Percentiles rank a stretch among this genome's conserved stretches.
Conservation (phyloP, 2,888 invertebrate genomes). For the Dioctria rufipes region DNA sequence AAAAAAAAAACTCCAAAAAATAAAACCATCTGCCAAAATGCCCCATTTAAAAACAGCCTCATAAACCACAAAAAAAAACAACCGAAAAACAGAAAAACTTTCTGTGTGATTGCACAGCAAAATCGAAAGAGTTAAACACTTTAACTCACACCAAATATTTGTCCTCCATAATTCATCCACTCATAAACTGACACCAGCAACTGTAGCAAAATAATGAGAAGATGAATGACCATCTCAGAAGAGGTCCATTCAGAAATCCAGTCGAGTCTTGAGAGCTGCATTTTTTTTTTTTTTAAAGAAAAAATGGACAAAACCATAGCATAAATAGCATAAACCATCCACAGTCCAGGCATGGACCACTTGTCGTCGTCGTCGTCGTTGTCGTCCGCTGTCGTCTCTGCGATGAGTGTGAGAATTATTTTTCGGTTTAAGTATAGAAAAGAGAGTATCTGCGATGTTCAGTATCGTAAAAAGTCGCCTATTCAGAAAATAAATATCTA, state of each 20-base stretch:
- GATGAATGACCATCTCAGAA: constrained; percentile 48
- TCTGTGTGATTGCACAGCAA: not conserved
- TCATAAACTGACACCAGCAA: constrained; percentile 46
- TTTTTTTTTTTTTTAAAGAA: too few species aligned
- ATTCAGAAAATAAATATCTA: constrained; percentile 11
- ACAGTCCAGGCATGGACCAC: constrained; percentile 29
- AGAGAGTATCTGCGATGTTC: not conserved
- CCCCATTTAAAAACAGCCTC: constrained; percentile 21
- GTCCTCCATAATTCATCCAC: constrained; percentile 47
- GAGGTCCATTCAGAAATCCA: constrained; percentile 13
- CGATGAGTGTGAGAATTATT: constrained; percentile 41
- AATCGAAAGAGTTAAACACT: constrained; percentile 37
- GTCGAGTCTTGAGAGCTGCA: too few species aligned
- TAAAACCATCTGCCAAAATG: constrained; percentile 26
- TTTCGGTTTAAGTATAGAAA: constrained; percentile 9
- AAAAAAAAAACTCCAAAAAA: constrained; percentile 13
- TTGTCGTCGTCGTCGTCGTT: not conserved
- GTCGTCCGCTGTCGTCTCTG: not conserved
- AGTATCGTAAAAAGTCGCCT: constrained; percentile 26
- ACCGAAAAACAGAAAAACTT: not conserved
- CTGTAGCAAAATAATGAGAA: constrained; percentile 47
- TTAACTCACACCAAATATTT: constrained; percentile 47
- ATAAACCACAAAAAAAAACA: constrained; percentile 21
- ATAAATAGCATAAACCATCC: not conserved
- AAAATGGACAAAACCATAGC: constrained; percentile 15